Conservation (phyloP, 2,888 invertebrate genomes). For the Drosophila helvetica region DNA sequence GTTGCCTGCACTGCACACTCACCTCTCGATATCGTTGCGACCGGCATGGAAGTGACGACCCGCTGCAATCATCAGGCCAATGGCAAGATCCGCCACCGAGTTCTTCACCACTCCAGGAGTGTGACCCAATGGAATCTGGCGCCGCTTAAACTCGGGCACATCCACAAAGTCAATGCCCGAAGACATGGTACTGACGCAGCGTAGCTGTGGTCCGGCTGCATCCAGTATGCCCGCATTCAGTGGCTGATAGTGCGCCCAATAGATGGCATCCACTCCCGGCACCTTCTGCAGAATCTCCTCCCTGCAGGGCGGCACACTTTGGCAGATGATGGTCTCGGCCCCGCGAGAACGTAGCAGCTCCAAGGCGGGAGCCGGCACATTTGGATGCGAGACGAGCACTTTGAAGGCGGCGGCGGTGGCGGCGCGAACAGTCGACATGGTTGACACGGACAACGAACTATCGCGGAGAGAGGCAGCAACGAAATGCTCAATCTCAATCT, state of each 20-base stretch:
- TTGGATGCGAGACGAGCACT: constrained; percentile 88
- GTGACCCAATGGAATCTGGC: constrained; percentile 90
- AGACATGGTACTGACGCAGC: constrained; percentile 92
- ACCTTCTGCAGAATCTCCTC: constrained; percentile 80
- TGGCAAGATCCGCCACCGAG: constrained; percentile 92
- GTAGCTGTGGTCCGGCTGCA: constrained; percentile 86
- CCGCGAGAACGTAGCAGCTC: constrained; percentile 86
- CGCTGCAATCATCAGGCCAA: constrained; percentile 90
- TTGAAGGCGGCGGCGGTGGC: constrained; percentile 70
- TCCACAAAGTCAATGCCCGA: constrained; percentile 95
- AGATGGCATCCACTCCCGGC: constrained; percentile 82
- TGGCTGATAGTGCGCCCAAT: constrained; percentile 82
- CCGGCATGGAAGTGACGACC: constrained; percentile 92
- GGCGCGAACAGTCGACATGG: constrained; percentile 37
- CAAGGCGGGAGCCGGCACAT: constrained; percentile 87
- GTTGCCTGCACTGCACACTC: constrained; percentile 30
- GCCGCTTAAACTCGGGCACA: constrained; percentile 87
- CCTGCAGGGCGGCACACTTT: constrained; percentile 77
- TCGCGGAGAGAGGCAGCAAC: not conserved
- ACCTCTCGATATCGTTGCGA: constrained; percentile 86
- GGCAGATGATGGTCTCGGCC: constrained; percentile 78
- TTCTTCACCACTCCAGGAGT: constrained; percentile 90
- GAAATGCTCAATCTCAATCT: constrained; percentile 7
- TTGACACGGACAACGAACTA: constrained; percentile 38
- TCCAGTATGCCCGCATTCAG: constrained; percentile 81